These are phyloP conservation scores for Cyclura pinguis DNA, from an alignment of 2,797 vertebrate genomes.

Conservation along the genomic window DNA sequence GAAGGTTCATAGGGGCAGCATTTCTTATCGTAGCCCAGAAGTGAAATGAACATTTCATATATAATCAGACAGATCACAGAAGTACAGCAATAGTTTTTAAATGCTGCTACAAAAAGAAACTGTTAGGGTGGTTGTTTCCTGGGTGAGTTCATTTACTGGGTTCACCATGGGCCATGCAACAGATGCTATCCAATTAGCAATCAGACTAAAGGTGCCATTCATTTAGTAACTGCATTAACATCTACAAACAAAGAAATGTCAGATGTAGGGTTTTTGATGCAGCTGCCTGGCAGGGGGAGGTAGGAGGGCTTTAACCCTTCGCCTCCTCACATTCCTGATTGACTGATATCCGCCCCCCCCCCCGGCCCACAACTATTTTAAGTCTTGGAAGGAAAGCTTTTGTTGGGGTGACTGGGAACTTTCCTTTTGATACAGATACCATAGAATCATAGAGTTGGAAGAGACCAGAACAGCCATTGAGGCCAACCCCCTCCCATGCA, in stretches of 20 bases:
- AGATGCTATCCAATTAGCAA: no score
- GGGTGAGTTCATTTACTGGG: background rate
- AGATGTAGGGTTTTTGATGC: no score
- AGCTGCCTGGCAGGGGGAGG: background rate
- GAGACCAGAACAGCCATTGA: no score
- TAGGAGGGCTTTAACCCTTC: background rate
- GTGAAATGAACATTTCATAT: background rate
- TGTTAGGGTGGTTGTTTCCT: background rate
- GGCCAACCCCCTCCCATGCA: no score
- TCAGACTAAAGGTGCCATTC: background rate
- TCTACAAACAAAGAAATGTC: background rate
- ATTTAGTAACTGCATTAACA: background rate
- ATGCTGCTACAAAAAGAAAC: background rate
- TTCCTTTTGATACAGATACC: background rate
- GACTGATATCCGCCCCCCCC: background rate
- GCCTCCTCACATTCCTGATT: background rate
- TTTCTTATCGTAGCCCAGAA: background rate
- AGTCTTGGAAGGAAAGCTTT: background rate
- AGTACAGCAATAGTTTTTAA: background rate
- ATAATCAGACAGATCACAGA: no score
- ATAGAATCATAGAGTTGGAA: background rate
- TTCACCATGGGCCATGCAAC: background rate
- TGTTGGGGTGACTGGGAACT: background rate
- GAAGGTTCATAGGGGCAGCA: no score
- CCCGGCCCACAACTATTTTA: background rate